Conservation (phyloP, 2,113 vertebrate genomes). For the Columbina picui region DNA sequence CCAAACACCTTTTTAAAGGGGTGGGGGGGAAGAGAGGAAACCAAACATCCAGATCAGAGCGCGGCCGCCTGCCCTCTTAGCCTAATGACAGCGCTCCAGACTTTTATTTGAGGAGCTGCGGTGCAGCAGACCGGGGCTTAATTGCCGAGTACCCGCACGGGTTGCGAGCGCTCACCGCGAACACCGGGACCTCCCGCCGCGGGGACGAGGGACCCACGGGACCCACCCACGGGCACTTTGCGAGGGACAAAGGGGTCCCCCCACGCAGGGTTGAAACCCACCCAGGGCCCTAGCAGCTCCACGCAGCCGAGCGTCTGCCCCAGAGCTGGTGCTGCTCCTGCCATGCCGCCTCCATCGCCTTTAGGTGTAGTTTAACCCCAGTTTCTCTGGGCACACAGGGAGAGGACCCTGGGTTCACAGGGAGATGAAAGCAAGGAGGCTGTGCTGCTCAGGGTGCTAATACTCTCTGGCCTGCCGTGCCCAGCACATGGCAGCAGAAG, state of each 20-base stretch:
- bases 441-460: background rate
- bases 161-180: background rate
- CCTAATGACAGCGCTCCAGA: background rate
- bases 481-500: background rate
- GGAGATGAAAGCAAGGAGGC: background rate
- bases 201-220: rapidly evolving
- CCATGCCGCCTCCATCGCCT: background rate
- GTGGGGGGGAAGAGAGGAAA: background rate
- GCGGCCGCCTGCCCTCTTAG: background rate
- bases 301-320: background rate
- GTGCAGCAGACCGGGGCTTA: background rate
- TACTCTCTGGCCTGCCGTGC: background rate
- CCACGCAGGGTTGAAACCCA: background rate
- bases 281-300: background rate
- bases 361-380: background rate
- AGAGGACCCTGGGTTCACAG: background rate
- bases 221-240: rapidly evolving
- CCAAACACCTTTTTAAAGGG: background rate
- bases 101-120: background rate
- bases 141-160: background rate
- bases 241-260: background rate
- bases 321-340: background rate
- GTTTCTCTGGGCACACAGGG: background rate
- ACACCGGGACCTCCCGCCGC: background rate
- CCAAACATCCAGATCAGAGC: background rate